These are phyloP conservation scores for Chelmon rostratus DNA, from an alignment of 2,797 vertebrate genomes.

Conservation along the genomic window DNA sequence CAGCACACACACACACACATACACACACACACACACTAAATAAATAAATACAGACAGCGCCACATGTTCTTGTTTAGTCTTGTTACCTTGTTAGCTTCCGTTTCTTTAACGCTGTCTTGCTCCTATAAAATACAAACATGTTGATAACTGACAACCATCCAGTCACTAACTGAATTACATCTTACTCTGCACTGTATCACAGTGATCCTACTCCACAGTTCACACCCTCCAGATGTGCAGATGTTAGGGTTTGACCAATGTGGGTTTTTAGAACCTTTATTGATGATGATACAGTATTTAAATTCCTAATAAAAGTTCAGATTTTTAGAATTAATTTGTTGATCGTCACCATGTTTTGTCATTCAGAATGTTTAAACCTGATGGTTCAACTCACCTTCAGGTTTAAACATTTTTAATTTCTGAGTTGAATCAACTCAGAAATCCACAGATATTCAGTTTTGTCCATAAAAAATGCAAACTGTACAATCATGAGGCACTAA, in stretches of 20 bases:
- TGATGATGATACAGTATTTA: too few relatives aligned
- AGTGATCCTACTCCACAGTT: not conserved
- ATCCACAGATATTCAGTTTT: not conserved
- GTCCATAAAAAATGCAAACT: not conserved
- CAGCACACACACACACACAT: constrained; percentile 13
- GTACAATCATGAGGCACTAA: too few relatives aligned
- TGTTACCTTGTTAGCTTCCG: constrained; percentile 96
- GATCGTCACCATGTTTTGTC: not conserved
- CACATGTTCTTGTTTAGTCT: constrained; percentile 22
- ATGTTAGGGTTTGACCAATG: constrained; percentile 20
- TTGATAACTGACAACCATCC: constrained; percentile 17
- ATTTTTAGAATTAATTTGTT: not conserved
- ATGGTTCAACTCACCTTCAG: too few relatives aligned
- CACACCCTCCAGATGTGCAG: not conserved
- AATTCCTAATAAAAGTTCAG: not conserved
- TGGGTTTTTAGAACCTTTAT: not conserved
- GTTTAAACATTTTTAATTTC: too few relatives aligned
- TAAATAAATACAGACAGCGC: constrained; percentile 8
- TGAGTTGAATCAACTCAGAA: too few relatives aligned
- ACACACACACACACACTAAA: not conserved
- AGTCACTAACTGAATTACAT: too few relatives aligned
- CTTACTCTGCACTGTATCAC: not conserved
- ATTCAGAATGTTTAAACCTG: not conserved
- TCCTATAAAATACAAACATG: constrained; percentile 87
- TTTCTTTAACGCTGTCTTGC: constrained; percentile 98